Evolutionary conservation across 2,888 invertebrate genomes (phyloP).

Genomic region (Onchidella celtica): DNA sequence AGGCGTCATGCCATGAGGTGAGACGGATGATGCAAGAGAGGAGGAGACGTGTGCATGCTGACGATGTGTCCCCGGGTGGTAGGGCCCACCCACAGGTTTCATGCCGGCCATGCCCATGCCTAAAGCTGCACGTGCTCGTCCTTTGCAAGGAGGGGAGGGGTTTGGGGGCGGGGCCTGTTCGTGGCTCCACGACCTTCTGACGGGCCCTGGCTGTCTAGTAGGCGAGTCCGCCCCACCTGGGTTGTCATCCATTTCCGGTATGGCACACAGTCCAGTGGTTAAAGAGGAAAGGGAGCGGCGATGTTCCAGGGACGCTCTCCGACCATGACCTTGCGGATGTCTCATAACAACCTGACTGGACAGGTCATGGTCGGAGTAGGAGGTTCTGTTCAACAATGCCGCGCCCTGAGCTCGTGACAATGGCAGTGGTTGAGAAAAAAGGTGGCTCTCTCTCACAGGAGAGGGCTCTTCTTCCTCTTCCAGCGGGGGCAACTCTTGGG

Average conservation of each 20-base stretch:
- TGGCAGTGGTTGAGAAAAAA: not conserved
- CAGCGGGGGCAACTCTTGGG: slow-evolving; percentile 55
- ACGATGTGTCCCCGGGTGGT: slow-evolving; percentile 20
- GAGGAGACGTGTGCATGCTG: slow-evolving; percentile 10
- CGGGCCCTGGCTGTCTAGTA: not conserved
- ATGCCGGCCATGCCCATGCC: slow-evolving; percentile 32
- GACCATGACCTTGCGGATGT: slow-evolving; percentile 20
- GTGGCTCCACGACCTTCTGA: slow-evolving; percentile 37
- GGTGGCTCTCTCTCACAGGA: slow-evolving; percentile 48
- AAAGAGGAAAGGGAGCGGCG: slow-evolving; percentile 52
- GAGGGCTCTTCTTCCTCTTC: slow-evolving; percentile 55
- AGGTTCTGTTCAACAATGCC: not conserved
- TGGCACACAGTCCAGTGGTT: slow-evolving; percentile 53
- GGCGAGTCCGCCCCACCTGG: slow-evolving; percentile 20
- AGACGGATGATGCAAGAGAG: not conserved
- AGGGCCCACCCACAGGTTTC: slow-evolving; percentile 6
- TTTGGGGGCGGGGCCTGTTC: slow-evolving; percentile 50
- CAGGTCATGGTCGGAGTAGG: slow-evolving; percentile 38
- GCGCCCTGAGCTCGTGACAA: not conserved
- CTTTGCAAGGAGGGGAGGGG: slow-evolving; percentile 48
- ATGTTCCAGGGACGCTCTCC: slow-evolving; percentile 47
- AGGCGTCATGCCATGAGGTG: not conserved
- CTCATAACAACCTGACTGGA: slow-evolving; percentile 25
- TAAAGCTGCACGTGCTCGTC: slow-evolving; percentile 24
- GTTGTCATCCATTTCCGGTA: slow-evolving; percentile 54